Conservation (phyloP, 2,888 invertebrate species). For the Ctenicera cuprea region DNA sequence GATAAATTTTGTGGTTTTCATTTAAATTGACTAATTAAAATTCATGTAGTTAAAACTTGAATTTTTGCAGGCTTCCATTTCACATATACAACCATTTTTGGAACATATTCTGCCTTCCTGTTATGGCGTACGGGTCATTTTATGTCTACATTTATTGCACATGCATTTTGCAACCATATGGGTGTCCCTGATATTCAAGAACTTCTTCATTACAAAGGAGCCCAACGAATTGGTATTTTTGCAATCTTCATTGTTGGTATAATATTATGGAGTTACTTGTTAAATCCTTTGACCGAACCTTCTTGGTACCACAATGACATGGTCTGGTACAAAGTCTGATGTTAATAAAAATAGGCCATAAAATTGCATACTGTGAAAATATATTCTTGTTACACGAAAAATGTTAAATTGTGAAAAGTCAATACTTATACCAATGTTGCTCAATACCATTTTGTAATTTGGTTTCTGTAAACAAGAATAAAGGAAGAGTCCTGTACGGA, state of each 20-base stretch:
- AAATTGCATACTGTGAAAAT: constrained; percentile 11
- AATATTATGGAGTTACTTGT: constrained; percentile 83
- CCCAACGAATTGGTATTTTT: constrained; percentile 78
- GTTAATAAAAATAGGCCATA: constrained; percentile 9
- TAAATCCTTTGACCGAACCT: constrained; percentile 86
- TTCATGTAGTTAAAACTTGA: neutral
- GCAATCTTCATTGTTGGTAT: constrained; percentile 85
- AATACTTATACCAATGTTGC: constrained; percentile 32
- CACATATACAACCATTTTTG: constrained; percentile 93
- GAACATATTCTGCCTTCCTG: constrained; percentile 94
- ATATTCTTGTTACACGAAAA: constrained; percentile 34
- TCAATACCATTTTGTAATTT: constrained; percentile 18
- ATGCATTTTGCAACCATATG: constrained; percentile 98
- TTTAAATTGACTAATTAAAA: neutral
- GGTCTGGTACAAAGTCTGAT: constrained; percentile 41
- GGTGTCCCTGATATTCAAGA: constrained; percentile 93
- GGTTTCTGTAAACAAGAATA: neutral
- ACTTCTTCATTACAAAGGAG: constrained; percentile 76
- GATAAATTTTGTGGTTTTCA: neutral
- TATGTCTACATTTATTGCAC: constrained; percentile 89
- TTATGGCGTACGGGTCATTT: constrained; percentile 94
- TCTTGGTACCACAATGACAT: constrained; percentile 66
- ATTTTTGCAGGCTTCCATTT: constrained; percentile 86
- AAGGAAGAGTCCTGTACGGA: too few relatives aligned
- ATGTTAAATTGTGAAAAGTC: constrained; percentile 26